Evolutionary conservation across 2,797 vertebrate species (phyloP), one percentile per base, ranked within the genome.

Genomic region (Etheostoma perlongum): DNA sequence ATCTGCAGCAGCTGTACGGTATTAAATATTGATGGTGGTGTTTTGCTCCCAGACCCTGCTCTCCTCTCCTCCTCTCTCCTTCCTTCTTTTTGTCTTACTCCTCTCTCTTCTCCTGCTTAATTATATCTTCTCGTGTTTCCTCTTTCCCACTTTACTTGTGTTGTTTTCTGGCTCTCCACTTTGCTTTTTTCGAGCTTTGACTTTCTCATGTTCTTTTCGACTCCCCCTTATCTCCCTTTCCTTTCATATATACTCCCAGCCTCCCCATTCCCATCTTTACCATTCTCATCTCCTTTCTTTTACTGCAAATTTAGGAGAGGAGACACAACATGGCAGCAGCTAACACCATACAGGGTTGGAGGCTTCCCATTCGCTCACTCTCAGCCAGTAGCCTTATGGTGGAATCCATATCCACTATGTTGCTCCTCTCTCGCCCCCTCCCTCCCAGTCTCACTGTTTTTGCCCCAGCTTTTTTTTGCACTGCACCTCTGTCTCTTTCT

Each of bases 21-120:
- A 94, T 95, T 91, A 95, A 95, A 95, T 95, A 95, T 95, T 95
- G 93, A 95, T 93, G 88, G 76, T 82, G 83, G 88, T 88, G 91
- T 84, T 92, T 92, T 92, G 85, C 90, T 90, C 89, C 85, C 87
- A 88, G 82, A 85, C 80, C 83, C 79, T 85, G 62, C 82, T 74
- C 77, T 79, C 63, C 67, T 72, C 74, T 85, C 57, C 75, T 87
- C 85, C 60, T 73, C 82, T 71, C 48, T 74, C 60, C 71, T 59
- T 30, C 58, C 14, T 53, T 8, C 19, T 63, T 78, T 79, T 81
- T 75, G 58, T 68, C 74, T 57, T 73, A 64, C 61, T 62, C 33
- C 48, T 67, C 66, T 83, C 16, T 61, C 51, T 51, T 57, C 53
- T 21, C 47, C 47, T 60, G 53, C 53, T 69, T 68, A 51, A 52